phyloP scores from a whole-genome alignment of 2,113 vertebrate species.

The Bos indicus region DNA sequence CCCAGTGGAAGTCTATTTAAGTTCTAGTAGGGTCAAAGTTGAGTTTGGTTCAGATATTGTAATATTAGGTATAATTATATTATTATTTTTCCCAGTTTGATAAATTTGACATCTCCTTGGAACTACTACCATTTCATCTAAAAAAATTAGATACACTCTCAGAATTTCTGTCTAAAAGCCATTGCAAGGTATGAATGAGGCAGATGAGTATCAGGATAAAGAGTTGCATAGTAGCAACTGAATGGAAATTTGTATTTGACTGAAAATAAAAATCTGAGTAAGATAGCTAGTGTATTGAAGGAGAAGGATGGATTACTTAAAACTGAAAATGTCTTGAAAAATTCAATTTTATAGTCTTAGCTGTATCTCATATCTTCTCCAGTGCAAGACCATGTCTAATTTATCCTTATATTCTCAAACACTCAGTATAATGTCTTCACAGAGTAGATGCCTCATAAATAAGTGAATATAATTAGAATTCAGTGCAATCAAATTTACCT shows the following conservation, averaged over 20 bases:
- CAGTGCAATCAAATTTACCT: slow-evolving; percentile 36
- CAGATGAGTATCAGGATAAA: neutral
- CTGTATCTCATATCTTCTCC: neutral
- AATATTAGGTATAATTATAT: neutral
- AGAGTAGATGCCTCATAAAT: slow-evolving; percentile 33
- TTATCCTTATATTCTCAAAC: neutral
- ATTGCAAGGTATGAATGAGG: neutral
- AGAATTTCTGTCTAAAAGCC: neutral
- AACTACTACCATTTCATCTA: neutral
- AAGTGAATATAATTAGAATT: slow-evolving; percentile 50
- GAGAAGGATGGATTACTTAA: neutral
- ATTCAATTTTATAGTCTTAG: neutral
- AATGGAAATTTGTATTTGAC: neutral
- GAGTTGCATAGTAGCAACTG: neutral
- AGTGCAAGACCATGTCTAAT: neutral
- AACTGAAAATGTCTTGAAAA: neutral
- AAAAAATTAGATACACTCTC: neutral
- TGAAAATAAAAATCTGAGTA: neutral
- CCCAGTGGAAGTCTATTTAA: neutral
- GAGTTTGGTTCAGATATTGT: neutral
- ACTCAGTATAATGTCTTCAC: neutral
- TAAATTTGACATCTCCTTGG: slow-evolving; percentile 6
- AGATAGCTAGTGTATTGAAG: neutral
- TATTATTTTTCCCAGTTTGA: neutral
- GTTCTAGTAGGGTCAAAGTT: neutral